Conservation (phyloP, 2,888 invertebrate species). For the Sympetrum striolatum region DNA sequence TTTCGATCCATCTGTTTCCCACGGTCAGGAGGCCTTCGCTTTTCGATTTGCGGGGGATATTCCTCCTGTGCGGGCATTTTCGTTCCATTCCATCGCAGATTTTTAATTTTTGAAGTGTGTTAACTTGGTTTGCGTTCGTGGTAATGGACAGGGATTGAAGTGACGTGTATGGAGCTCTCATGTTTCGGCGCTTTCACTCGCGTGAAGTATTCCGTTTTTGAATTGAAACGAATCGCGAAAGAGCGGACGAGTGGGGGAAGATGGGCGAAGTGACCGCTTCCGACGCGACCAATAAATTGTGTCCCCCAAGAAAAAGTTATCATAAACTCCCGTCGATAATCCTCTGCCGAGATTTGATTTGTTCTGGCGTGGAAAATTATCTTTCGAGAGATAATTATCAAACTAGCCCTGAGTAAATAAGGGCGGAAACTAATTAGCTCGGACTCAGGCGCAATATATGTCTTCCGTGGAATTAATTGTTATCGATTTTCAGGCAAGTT, state of each 20-base stretch:
- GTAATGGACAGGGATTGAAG: neutral
- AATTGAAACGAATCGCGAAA: neutral
- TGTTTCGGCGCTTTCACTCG: neutral
- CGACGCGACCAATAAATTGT: too few relatives aligned
- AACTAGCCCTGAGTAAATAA: too few relatives aligned
- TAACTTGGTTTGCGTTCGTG: neutral
- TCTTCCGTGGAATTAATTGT: too few relatives aligned
- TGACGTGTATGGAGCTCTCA: neutral
- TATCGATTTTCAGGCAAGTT: too few relatives aligned
- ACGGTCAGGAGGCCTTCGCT: neutral
- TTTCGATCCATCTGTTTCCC: neutral
- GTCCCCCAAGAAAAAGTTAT: too few relatives aligned
- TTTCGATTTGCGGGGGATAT: neutral
- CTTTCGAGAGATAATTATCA: too few relatives aligned
- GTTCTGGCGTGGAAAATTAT: too few relatives aligned
- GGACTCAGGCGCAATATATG: too few relatives aligned
- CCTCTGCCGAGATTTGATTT: too few relatives aligned
- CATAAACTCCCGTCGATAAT: too few relatives aligned
- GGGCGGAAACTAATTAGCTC: too few relatives aligned
- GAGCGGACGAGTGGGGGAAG: neutral
- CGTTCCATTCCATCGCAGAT: neutral
- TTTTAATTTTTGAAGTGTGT: neutral
- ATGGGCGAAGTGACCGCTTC: too few relatives aligned
- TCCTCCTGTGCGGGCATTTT: neutral
- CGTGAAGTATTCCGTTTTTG: neutral